A percentile compares a stretch with the other conserved stretches of the same genome.
phyloP scores from a whole-genome alignment of 2,888 invertebrate genomes.

The Drosophila lutescens region DNA sequence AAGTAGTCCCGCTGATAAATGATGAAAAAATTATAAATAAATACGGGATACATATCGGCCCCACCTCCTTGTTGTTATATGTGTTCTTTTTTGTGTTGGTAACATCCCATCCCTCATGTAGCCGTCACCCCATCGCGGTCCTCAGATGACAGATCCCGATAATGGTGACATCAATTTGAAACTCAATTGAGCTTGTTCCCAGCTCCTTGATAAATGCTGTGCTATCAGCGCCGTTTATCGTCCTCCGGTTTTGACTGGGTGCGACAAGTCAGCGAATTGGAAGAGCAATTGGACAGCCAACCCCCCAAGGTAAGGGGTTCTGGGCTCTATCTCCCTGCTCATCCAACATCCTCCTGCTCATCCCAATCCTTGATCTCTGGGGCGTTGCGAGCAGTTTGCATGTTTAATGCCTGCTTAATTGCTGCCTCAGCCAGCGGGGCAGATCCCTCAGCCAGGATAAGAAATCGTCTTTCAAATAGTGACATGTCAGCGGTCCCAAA shows the following conservation, averaged over 20 bases:
- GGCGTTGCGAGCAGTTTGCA: conserved; percentile 70
- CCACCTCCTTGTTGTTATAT: conserved; percentile 15
- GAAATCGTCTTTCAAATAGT: conserved; percentile 26
- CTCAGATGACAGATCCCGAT: conserved; percentile 82
- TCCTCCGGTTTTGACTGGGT: conserved; percentile 60
- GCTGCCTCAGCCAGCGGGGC: conserved; percentile 56
- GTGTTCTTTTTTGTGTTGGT: not conserved
- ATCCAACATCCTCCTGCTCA: conserved; percentile 6
- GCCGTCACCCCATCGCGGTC: conserved; percentile 28
- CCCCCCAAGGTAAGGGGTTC: conserved; percentile 51
- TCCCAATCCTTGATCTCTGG: conserved; percentile 48
- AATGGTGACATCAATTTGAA: conserved; percentile 84
- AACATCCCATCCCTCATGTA: conserved; percentile 28
- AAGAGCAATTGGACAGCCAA: conserved; percentile 46
- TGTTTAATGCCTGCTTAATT: conserved; percentile 73
- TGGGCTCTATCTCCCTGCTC: not conserved
- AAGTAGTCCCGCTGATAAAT: conserved; percentile 68
- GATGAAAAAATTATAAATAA: conserved; percentile 75
- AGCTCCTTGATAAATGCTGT: conserved; percentile 67
- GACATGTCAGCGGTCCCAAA: conserved; percentile 14
- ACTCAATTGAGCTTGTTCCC: conserved; percentile 79
- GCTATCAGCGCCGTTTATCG: conserved; percentile 77
- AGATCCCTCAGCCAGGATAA: conserved; percentile 47
- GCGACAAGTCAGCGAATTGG: conserved; percentile 77
- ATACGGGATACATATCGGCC: conserved; percentile 52